These are phyloP conservation scores for Antennarius maculatus DNA, from an alignment of 2,797 vertebrate species.

Conservation along the genomic window DNA sequence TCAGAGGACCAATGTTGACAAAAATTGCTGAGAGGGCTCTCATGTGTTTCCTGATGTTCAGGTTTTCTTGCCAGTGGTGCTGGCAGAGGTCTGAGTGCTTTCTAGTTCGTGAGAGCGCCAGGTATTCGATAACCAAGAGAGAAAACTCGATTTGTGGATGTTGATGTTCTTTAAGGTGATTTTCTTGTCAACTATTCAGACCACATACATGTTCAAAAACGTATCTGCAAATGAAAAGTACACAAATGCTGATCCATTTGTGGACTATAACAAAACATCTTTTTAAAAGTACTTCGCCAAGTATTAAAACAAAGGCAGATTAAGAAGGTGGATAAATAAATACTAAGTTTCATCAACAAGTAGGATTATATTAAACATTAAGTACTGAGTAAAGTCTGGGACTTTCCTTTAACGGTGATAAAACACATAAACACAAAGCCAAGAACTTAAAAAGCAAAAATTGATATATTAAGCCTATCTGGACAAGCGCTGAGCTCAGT, in stretches of 20 bases:
- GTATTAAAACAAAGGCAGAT: too few species aligned
- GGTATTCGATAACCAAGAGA: not conserved
- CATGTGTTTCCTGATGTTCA: too few species aligned
- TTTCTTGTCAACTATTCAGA: not conserved
- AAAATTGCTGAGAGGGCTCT: too few species aligned
- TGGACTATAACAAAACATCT: too few species aligned
- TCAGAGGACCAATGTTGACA: too few species aligned
- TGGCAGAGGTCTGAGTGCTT: too few species aligned
- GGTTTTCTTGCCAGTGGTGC: too few species aligned
- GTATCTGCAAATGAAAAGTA: not conserved
- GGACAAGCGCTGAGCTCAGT: conserved; percentile 31
- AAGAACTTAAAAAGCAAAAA: conserved; percentile 34
- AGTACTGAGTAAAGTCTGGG: not conserved
- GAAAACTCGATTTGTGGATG: not conserved
- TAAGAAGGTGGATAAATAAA: too few species aligned
- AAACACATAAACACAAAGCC: conserved; percentile 10
- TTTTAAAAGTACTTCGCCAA: too few species aligned
- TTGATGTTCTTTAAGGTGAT: not conserved
- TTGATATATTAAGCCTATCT: conserved; percentile 12
- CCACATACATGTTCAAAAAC: not conserved
- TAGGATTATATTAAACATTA: not conserved
- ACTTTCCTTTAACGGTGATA: conserved; percentile 32
- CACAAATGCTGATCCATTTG: too few species aligned
- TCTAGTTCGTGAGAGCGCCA: not conserved
- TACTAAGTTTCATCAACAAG: too few species aligned